These are phyloP conservation scores for Illadopsis cleaveri DNA, from an alignment of 2,113 vertebrate genomes.

Conservation along the genomic window DNA sequence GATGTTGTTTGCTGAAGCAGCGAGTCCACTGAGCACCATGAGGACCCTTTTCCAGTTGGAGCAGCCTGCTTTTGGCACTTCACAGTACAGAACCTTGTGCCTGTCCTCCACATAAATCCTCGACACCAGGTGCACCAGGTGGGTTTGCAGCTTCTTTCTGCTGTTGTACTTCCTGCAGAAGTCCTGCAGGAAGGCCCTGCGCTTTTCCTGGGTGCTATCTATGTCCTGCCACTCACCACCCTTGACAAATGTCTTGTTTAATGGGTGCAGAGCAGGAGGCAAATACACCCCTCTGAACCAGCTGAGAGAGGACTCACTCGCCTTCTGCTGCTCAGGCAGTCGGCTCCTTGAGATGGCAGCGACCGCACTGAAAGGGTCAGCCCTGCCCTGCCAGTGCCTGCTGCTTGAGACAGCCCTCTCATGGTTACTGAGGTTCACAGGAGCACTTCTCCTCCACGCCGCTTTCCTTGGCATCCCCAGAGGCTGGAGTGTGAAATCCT, in stretches of 20 bases:
- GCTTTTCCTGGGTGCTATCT: slow-evolving; percentile 61
- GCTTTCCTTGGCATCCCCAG: neutral
- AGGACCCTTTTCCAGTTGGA: slow-evolving; percentile 79
- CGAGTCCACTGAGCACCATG: slow-evolving; percentile 75
- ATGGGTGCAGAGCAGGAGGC: neutral
- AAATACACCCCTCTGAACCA: slow-evolving; percentile 33
- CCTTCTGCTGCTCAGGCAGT: slow-evolving; percentile 3
- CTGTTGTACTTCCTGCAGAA: slow-evolving; percentile 71
- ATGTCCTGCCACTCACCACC: slow-evolving; percentile 53
- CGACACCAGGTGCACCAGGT: slow-evolving; percentile 68
- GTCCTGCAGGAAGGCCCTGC: slow-evolving; percentile 66
- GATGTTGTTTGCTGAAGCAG: slow-evolving; percentile 70
- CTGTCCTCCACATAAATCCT: slow-evolving; percentile 79
- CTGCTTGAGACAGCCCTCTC: neutral
- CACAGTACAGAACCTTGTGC: slow-evolving; percentile 79
- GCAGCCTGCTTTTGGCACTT: slow-evolving; percentile 79
- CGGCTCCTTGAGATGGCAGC: neutral
- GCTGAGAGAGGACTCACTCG: neutral
- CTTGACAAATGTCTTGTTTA: slow-evolving; percentile 57
- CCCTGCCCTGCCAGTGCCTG: neutral
- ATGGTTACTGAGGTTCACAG: neutral
- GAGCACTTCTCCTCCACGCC: neutral
- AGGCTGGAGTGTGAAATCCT: slow-evolving; percentile 43
- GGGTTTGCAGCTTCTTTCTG: slow-evolving; percentile 25
- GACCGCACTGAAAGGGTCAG: neutral